These are phyloP conservation scores for Lamellibrachia satsuma DNA, from an alignment of 2,888 invertebrate species.

Conservation along the genomic window DNA sequence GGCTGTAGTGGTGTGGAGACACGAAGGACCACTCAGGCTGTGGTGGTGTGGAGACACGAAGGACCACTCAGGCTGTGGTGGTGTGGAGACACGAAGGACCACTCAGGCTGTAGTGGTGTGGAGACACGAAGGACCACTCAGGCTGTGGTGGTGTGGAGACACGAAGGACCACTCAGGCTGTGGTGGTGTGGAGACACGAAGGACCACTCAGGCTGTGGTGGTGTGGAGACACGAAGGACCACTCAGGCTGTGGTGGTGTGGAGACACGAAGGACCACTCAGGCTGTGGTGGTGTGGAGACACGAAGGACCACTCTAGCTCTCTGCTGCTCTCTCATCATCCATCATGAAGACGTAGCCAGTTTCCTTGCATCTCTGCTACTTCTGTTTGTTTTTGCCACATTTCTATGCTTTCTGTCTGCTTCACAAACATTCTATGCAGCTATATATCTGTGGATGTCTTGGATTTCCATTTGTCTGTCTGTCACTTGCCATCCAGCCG, in stretches of 20 bases:
- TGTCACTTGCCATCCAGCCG: neutral
- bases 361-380: neutral
- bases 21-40: neutral
- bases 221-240: too few species aligned
- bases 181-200: neutral
- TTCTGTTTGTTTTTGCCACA: slow-evolving; percentile 8
- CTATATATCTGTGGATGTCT: neutral
- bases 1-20: neutral
- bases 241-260: neutral
- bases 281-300: neutral
- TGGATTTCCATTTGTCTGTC: neutral
- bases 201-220: neutral
- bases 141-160: neutral
- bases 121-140: neutral
- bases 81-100: too few species aligned
- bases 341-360: neutral
- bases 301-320: neutral
- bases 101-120: neutral
- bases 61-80: neutral
- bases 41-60: neutral
- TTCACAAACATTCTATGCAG: neutral
- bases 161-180: neutral
- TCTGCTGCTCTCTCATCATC: neutral
- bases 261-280: neutral
- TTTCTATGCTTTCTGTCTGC: neutral